These are phyloP conservation scores for Callipepla californica DNA, from an alignment of 2,113 vertebrate genomes.

Conservation along the genomic window DNA sequence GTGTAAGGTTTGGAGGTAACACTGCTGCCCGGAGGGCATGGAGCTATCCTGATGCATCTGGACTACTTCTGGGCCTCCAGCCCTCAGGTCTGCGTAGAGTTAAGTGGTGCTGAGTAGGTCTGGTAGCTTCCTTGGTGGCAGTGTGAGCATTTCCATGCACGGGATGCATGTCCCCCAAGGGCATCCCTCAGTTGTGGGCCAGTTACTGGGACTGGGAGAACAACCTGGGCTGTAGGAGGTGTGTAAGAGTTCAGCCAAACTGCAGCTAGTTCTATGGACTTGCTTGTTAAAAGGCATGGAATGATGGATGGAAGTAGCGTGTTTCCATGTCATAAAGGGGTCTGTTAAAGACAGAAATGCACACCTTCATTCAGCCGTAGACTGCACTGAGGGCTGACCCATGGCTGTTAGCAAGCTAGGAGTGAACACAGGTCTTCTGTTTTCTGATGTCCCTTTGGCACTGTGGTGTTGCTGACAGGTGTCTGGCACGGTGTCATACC, in stretches of 20 bases:
- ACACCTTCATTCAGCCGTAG: not conserved
- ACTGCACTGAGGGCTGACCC: not conserved
- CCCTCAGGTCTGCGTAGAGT: not conserved
- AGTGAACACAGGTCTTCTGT: not conserved
- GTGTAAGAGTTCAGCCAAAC: not conserved
- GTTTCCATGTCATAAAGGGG: not conserved
- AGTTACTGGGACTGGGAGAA: not conserved
- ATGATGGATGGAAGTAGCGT: not conserved
- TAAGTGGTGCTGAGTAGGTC: not conserved
- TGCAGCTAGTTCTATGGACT: not conserved
- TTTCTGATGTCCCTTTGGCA: not conserved
- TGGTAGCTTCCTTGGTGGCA: not conserved
- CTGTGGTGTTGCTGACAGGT: accelerated
- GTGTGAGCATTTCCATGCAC: too few species aligned
- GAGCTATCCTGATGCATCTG: not conserved
- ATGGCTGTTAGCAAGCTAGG: not conserved
- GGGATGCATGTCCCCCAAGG: not conserved
- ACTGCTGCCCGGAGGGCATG: not conserved
- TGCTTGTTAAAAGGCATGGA: not conserved
- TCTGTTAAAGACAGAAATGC: not conserved
- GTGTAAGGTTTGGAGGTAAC: too few species aligned
- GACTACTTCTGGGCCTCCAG: not conserved
- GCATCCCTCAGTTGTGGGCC: not conserved
- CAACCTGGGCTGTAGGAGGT: not conserved
- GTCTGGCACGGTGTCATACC: not conserved